These are phyloP conservation scores for Thalassophryne amazonica DNA, from an alignment of 2,797 vertebrate genomes.

Conservation along the genomic window DNA sequence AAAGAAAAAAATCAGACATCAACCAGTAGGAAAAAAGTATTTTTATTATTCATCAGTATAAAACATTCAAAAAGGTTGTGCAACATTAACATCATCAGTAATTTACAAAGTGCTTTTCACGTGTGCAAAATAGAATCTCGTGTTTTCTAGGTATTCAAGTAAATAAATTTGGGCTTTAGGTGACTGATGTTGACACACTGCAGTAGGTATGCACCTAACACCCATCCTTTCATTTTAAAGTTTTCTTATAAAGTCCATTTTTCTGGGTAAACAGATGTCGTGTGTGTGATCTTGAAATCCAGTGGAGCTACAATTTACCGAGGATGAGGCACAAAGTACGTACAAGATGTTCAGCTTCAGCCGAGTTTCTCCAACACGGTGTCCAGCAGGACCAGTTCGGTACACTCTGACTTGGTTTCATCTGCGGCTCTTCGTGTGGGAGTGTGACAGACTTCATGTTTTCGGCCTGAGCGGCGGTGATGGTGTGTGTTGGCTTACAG, in stretches of 20 bases:
- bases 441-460: slow-evolving; percentile 25
- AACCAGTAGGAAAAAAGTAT: slow-evolving; percentile 54
- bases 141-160: slow-evolving; percentile 64
- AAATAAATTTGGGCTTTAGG: slow-evolving; percentile 57
- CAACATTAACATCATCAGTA: slow-evolving; percentile 62
- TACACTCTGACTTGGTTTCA: slow-evolving; percentile 59
- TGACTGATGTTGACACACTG: slow-evolving; percentile 26
- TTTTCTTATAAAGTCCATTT: slow-evolving; percentile 35
- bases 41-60: slow-evolving; percentile 75
- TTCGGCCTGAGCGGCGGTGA: slow-evolving; percentile 38
- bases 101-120: slow-evolving; percentile 62
- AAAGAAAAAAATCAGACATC: slow-evolving; percentile 44
- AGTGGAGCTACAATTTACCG: slow-evolving; percentile 55
- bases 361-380: slow-evolving; percentile 28
- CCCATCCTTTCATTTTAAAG: slow-evolving; percentile 34
- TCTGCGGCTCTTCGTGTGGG: slow-evolving; percentile 25
- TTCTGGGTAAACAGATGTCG: slow-evolving; percentile 4
- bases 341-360: slow-evolving; percentile 39
- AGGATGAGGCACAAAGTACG: slow-evolving; percentile 69
- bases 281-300: slow-evolving; percentile 44
- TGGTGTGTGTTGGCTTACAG: slow-evolving; percentile 54
- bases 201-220: slow-evolving; percentile 20
- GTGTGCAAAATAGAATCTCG: slow-evolving; percentile 72
- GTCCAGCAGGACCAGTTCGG: slow-evolving; percentile 44
- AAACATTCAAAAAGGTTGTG: slow-evolving; percentile 75